Conservation (phyloP, 1,140 invertebrate genomes). For the Tetragnatha versicolor region DNA sequence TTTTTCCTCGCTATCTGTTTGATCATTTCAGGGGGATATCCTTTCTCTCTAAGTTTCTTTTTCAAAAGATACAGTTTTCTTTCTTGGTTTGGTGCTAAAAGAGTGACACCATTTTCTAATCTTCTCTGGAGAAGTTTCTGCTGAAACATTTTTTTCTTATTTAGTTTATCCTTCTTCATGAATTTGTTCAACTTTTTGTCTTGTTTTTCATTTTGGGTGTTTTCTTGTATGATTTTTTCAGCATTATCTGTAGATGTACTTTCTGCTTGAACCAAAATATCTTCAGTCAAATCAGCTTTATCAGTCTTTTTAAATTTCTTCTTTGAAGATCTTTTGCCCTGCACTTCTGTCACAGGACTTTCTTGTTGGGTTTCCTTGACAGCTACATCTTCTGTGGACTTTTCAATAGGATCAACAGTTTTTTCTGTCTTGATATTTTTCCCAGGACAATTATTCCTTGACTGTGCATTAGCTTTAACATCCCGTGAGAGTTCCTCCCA, state of each 20-base stretch:
- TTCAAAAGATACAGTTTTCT: slow-evolving; percentile 50
- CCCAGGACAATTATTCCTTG: not conserved
- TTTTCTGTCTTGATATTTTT: not conserved
- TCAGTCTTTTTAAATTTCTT: not conserved
- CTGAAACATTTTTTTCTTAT: slow-evolving; percentile 21
- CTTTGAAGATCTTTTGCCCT: not conserved
- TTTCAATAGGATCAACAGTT: not conserved
- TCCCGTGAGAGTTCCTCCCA: slow-evolving; percentile 42
- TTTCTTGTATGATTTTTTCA: not conserved
- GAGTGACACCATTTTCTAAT: slow-evolving; percentile 11
- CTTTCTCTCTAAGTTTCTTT: slow-evolving; percentile 39
- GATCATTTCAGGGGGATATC: slow-evolving; percentile 26
- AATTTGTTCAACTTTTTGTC: not conserved
- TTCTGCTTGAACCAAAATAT: not conserved
- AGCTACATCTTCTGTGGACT: not conserved
- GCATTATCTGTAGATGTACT: not conserved
- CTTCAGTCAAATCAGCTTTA: not conserved
- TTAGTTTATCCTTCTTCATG: not conserved
- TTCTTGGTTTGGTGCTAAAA: slow-evolving; percentile 51
- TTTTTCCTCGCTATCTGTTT: slow-evolving; percentile 38
- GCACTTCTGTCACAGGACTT: not conserved
- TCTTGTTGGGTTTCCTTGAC: not conserved
- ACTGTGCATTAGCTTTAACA: not conserved
- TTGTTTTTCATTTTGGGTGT: not conserved
- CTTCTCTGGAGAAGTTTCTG: slow-evolving; percentile 35